Conservation (phyloP, 1,140 invertebrate species). For the Oppia nitens region DNA sequence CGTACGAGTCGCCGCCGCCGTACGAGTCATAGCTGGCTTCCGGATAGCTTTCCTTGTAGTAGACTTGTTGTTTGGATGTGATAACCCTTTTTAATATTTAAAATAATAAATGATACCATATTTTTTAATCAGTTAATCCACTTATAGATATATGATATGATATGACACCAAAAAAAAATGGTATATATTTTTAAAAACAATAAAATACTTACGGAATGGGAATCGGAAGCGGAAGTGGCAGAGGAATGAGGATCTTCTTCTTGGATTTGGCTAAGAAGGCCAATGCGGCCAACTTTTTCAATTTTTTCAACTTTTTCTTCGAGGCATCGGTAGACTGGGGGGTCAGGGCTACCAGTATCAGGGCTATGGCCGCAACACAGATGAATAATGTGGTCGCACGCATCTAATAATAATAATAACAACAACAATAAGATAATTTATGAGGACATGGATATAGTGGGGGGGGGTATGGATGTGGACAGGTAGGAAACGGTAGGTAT, state of each 20-base stretch:
- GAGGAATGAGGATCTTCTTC: not conserved
- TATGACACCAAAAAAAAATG: too few species aligned
- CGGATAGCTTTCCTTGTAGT: not conserved
- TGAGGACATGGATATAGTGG: not conserved
- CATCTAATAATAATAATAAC: not conserved
- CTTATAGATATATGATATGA: too few species aligned
- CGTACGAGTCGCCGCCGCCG: not conserved
- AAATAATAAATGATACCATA: not conserved
- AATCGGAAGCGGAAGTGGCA: not conserved
- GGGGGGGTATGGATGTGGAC: too few species aligned
- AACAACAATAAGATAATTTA: not conserved
- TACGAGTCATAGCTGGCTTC: not conserved
- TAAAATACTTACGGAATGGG: not conserved
- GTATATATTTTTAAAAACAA: too few species aligned
- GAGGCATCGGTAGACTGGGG: not conserved
- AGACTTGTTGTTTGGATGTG: not conserved
- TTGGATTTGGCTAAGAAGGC: not conserved
- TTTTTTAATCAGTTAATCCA: too few species aligned
- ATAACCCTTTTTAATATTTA: not conserved
- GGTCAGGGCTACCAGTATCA: not conserved
- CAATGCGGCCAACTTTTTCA: not conserved
- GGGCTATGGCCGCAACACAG: not conserved
- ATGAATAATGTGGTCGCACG: not conserved
- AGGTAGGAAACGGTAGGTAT: too few species aligned
- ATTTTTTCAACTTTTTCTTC: not conserved